Evolutionary conservation across 2,797 vertebrate genomes (phyloP), one percentile per base, ranked within the genome.

Genomic region (Alauda arvensis): DNA sequence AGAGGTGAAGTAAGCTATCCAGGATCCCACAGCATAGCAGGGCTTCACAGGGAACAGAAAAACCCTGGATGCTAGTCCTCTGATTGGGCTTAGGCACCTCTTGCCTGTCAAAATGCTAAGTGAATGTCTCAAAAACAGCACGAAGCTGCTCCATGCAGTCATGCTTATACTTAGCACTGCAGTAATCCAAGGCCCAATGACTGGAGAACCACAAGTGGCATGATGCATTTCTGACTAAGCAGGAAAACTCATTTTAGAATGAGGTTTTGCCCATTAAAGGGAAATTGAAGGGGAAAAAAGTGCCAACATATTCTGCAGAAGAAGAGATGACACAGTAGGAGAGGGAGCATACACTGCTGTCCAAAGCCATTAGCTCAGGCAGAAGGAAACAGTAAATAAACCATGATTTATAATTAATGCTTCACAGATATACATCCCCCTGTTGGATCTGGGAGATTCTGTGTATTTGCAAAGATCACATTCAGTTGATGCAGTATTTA

Each of bases 141-240:
- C 0, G 16, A 67, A 74, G 60, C 72, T 83, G 88, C 77, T 92
- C 77, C 77, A 10, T 88, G 74, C 89, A 86, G 86, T 93, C 87
- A 65, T 70, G 76, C 88, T 95, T 89, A 72, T 68, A 85, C 84
- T 92, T 91, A 92, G 82, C 85, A 92, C 77, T 88, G 85, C 89
- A 93, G 89, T 81, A 88, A 57, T 80, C 76, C 55, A 57, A 62
- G 62, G 85, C 72, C 88, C 85, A 88, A 42, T 94, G 91, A 69
- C 69, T 83, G 68, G 52, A 87, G 76, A 86, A 80, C 71, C 52
- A 80, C 71, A 92, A 94, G 90, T 62, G 77, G 76, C 80, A 81
- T 78, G 86, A 93, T 87, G 53, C 63, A 81, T 90, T 95, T 90
- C 89, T 94, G 88, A 92, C 91, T 94, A 91, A 93, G 83, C 80